These are phyloP conservation scores for Chironomus tentans DNA, from an alignment of 2,888 invertebrate genomes.

Conservation along the genomic window DNA sequence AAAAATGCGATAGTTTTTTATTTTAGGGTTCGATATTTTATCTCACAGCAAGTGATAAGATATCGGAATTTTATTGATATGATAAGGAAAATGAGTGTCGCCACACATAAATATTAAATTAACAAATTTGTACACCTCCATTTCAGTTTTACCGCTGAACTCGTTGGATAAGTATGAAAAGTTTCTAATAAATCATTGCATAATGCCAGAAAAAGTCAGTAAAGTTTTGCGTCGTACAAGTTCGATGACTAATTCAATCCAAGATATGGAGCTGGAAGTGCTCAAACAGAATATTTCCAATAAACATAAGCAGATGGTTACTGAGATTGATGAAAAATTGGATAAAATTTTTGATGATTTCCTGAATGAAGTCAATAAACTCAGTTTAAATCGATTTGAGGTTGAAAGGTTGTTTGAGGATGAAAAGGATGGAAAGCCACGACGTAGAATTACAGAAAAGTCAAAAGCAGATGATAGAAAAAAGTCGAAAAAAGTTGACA, in stretches of 20 bases:
- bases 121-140: neutral
- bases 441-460: neutral
- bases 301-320: slow-evolving; percentile 11
- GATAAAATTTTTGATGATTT: slow-evolving; percentile 22
- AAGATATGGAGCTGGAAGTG: slow-evolving; percentile 16
- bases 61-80: neutral
- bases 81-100: neutral
- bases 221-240: slow-evolving; percentile 1
- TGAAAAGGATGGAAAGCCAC: neutral
- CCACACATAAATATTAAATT: neutral
- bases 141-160: slow-evolving; percentile 1
- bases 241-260: neutral
- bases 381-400: slow-evolving; percentile 13
- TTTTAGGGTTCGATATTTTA: neutral
- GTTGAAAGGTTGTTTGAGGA: slow-evolving; percentile 14
- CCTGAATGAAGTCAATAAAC: neutral
- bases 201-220: slow-evolving; percentile 3
- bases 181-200: neutral
- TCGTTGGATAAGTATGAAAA: slow-evolving; percentile 10
- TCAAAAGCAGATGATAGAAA: slow-evolving; percentile 18
- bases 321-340: slow-evolving; percentile 15
- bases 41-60: neutral
- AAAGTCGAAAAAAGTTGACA: neutral
- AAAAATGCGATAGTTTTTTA: too few species aligned
- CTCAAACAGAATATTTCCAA: neutral